A percentile compares a stretch with the other conserved stretches of the same genome.
Conservation (phyloP, 2,888 invertebrate genomes). For the Nasonia oneida region DNA sequence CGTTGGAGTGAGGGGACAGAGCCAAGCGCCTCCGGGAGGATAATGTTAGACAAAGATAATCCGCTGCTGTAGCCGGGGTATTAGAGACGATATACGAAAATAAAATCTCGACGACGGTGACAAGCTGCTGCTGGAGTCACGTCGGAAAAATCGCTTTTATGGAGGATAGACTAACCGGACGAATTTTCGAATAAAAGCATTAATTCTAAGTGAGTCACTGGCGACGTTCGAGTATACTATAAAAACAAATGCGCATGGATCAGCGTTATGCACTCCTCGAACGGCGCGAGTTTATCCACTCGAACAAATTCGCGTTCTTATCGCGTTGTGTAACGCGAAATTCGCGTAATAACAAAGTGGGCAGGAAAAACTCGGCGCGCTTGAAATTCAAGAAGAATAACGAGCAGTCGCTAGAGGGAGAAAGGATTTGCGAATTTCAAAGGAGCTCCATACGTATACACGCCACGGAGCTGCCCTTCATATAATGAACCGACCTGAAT, state of each 20-base stretch:
- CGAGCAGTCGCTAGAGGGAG: not conserved
- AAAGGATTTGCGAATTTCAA: not conserved
- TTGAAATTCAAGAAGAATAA: not conserved
- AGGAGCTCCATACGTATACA: not conserved
- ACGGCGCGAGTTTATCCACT: not conserved
- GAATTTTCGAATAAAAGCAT: too few species aligned
- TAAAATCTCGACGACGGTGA: not conserved
- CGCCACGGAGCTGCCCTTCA: not conserved
- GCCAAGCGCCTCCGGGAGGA: not conserved
- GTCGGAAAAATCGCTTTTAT: not conserved
- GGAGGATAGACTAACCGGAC: not conserved
- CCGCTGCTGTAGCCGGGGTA: not conserved
- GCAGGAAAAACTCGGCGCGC: not conserved
- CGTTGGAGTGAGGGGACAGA: not conserved
- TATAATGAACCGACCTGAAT: slow-evolving; percentile 15
- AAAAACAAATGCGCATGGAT: too few species aligned
- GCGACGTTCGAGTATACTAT: too few species aligned
- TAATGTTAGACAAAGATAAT: slow-evolving; percentile 4
- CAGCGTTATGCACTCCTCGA: not conserved
- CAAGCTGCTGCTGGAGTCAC: not conserved
- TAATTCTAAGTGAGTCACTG: too few species aligned
- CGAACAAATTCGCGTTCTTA: not conserved
- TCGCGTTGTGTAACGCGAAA: not conserved
- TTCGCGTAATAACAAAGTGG: not conserved
- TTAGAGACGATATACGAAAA: not conserved